Evolutionary conservation across 37 sponge, comb jelly and placozoan genomes (phyloP).

Genomic region (Cladorhizidae sp.): DNA sequence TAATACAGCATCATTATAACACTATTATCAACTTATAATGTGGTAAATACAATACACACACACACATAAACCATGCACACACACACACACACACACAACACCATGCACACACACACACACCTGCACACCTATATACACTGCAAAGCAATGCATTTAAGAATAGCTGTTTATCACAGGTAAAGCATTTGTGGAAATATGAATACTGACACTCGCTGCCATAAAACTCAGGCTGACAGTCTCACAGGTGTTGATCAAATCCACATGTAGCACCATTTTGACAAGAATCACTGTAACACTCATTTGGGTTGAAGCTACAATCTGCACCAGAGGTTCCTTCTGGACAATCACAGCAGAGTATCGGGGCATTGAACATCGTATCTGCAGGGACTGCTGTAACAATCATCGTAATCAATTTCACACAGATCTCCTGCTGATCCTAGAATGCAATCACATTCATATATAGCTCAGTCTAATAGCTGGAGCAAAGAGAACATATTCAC

Average conservation of each 20-base stretch:
- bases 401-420: conserved; percentile 67
- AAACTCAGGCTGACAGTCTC: conserved; percentile 62
- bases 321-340: conserved; percentile 51
- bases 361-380: conserved; percentile 49
- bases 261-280: conserved; percentile 64
- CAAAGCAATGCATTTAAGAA: conserved; percentile 71
- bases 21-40: no score
- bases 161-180: conserved; percentile 33
- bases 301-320: conserved; percentile 50
- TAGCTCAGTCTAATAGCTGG: conserved; percentile 28
- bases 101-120: no score
- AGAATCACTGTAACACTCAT: conserved; percentile 47
- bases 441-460: conserved; percentile 64
- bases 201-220: conserved; percentile 77
- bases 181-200: conserved; percentile 20
- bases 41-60: no score
- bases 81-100: no score
- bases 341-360: conserved; percentile 56
- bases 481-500: conserved; percentile 24
- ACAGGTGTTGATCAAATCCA: conserved; percentile 3
- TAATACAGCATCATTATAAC: background rate
- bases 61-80: no score
- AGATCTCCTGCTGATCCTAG: conserved; percentile 53
- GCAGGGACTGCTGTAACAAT: conserved; percentile 74
- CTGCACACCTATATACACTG: no score